Evolutionary conservation across 2,888 invertebrate species (phyloP), one percentile per base, ranked within the genome.

Genomic region (Rambutsinella grinnellia): DNA sequence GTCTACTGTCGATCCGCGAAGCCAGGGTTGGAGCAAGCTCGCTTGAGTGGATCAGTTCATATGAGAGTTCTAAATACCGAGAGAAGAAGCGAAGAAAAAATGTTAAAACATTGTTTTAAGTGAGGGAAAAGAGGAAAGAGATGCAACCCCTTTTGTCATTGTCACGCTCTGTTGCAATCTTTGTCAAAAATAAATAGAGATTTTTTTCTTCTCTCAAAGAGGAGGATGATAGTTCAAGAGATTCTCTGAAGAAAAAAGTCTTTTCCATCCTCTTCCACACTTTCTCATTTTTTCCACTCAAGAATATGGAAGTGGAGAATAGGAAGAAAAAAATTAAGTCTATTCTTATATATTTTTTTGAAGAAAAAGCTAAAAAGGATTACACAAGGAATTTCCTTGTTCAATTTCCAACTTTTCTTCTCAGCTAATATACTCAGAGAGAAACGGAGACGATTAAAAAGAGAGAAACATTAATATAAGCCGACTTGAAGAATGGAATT

Each of bases 81-180:
- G 36, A 36, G 36, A 36, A 36, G 36, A 36, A 36, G 36, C 5
- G 13, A 36, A 13, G 36, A 36, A 13, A 36, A 36, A 36, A 36
- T 13, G 6, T 17, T 13, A 5, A 49, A 49, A 17, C 19, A 49
- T n/a, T 17, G 49, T 13, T 49, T 49, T 49, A 49, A n/a, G 15
- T 49, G 15, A n/a, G 5, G 49, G n/a, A 49, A 24, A 60, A 57
- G 15, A 46, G 47, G 36, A 28, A 44, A 10, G 24, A 62, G 56
- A 66, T 19, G 56, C 54, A 56, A n/a, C 54, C 66, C 54, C 54
- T 51, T 69, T 61, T 69, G 69, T 69, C 69, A 69, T 69, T 69
- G 69, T 69, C 69, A 69, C 69, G 69, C 61, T 69, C 46, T 51
- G 51, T 69, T 61, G 61, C 61, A 46, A 66, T 66, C 56, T 66